These are phyloP conservation scores for Orchesella flavescens DNA, from an alignment of 2,888 invertebrate genomes.

Conservation along the genomic window DNA sequence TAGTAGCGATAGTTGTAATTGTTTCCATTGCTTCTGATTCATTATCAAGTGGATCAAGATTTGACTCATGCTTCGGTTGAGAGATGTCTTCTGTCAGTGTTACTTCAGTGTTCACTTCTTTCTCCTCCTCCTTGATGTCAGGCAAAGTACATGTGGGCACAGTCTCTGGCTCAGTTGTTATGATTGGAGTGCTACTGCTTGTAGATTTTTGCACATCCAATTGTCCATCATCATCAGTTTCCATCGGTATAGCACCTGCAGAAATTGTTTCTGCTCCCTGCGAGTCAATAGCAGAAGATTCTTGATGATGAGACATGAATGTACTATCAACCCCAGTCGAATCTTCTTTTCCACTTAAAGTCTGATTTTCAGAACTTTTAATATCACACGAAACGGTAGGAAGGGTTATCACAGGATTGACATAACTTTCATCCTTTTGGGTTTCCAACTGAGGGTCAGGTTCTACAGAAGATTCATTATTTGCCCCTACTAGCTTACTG, in stretches of 20 bases:
- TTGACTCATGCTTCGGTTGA: no score
- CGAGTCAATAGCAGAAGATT: not conserved
- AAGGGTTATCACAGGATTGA: conserved; percentile 58
- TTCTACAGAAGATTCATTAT: not conserved
- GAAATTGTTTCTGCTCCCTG: conserved; percentile 5
- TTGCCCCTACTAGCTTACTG: not conserved
- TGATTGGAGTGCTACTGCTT: no score
- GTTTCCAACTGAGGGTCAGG: not conserved
- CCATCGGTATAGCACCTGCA: conserved; percentile 45
- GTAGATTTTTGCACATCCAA: not conserved
- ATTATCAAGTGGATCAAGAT: no score
- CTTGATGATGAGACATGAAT: conserved; percentile 3
- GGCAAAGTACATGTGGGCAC: not conserved
- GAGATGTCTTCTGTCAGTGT: no score
- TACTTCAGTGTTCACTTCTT: not conserved
- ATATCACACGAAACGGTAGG: conserved; percentile 59
- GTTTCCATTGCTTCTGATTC: no score
- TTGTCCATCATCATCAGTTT: not conserved
- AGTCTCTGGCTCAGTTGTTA: not conserved
- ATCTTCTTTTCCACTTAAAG: conserved; percentile 13
- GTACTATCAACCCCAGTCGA: conserved; percentile 47
- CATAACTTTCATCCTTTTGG: conserved; percentile 45
- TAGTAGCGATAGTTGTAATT: no score
- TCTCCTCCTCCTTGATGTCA: not conserved
- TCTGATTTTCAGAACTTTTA: conserved; percentile 40